Evolutionary conservation across 2,888 invertebrate genomes (phyloP).

Genomic region (Nudaria mundana): DNA sequence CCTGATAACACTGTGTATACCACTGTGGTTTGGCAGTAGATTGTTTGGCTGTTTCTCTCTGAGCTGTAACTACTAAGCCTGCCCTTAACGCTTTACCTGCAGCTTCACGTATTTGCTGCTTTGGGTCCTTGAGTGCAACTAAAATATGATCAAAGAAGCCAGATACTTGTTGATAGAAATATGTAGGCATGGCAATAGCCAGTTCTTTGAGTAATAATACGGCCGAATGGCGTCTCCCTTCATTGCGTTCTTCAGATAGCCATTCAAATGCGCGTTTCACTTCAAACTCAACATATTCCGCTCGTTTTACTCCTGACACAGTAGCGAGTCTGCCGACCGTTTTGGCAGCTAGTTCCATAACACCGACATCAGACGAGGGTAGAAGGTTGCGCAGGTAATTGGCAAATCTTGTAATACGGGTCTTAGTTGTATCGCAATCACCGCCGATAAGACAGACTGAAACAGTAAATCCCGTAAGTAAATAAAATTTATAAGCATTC

Average conservation of each 20-base stretch:
- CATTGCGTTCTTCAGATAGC: slow-evolving; percentile 94
- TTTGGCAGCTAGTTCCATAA: slow-evolving; percentile 97
- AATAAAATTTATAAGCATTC: neutral
- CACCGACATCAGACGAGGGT: slow-evolving; percentile 94
- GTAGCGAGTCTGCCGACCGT: slow-evolving; percentile 96
- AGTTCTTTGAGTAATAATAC: slow-evolving; percentile 95
- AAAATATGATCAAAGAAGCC: slow-evolving; percentile 97
- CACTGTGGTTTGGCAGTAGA: slow-evolving; percentile 93
- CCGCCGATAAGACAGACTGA: slow-evolving; percentile 95
- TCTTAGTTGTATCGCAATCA: slow-evolving; percentile 95
- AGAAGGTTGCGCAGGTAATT: slow-evolving; percentile 94
- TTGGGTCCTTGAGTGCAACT: slow-evolving; percentile 94
- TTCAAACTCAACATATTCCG: slow-evolving; percentile 99
- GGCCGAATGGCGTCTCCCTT: slow-evolving; percentile 95
- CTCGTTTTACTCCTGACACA: slow-evolving; percentile 95
- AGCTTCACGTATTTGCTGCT: slow-evolving; percentile 94
- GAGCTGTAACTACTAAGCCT: slow-evolving; percentile 96
- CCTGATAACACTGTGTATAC: slow-evolving; percentile 96
- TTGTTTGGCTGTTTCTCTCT: slow-evolving; percentile 97
- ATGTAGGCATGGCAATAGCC: slow-evolving; percentile 97
- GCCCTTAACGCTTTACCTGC: slow-evolving; percentile 97
- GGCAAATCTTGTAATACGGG: slow-evolving; percentile 94
- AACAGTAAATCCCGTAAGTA: slow-evolving; percentile 30
- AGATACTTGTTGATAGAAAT: slow-evolving; percentile 97
- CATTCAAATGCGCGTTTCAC: slow-evolving; percentile 97